phyloP scores from a whole-genome alignment of 2,797 vertebrate genomes.

The Vireo griseus region DNA sequence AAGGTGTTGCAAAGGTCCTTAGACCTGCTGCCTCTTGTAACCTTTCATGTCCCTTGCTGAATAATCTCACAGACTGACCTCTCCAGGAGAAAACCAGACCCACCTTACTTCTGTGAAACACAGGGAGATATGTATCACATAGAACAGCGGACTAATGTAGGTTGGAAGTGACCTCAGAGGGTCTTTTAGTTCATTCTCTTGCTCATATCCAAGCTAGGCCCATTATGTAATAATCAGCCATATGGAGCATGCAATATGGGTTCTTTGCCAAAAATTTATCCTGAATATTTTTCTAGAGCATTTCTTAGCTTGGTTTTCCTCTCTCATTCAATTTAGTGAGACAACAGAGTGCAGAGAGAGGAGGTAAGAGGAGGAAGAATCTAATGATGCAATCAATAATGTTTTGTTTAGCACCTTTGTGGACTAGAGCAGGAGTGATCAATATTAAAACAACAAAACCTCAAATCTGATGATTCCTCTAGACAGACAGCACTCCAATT shows the following conservation, averaged over 20 bases:
- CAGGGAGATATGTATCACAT: not conserved
- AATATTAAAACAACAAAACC: not conserved
- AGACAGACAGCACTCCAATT: not conserved
- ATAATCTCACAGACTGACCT: not conserved
- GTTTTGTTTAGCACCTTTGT: not conserved
- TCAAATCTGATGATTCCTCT: not conserved
- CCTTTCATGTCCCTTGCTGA: not conserved
- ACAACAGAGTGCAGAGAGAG: not conserved
- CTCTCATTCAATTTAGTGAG: not conserved
- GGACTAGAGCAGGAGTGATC: not conserved
- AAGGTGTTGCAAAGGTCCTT: not conserved
- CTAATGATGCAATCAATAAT: not conserved
- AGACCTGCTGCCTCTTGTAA: not conserved
- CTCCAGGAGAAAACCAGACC: not conserved
- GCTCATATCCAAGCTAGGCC: not conserved
- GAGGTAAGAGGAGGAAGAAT: not conserved
- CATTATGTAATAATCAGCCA: not conserved
- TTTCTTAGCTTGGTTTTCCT: not conserved
- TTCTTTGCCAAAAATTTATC: not conserved
- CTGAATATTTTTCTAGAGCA: not conserved
- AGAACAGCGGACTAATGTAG: not conserved
- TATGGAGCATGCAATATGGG: not conserved
- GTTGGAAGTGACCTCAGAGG: not conserved
- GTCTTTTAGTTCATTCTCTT: not conserved
- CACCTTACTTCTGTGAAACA: not conserved